Base-by-base conservation (phyloP, 2,888 invertebrate genomes). In the Chrysodeixis includens region DNA sequence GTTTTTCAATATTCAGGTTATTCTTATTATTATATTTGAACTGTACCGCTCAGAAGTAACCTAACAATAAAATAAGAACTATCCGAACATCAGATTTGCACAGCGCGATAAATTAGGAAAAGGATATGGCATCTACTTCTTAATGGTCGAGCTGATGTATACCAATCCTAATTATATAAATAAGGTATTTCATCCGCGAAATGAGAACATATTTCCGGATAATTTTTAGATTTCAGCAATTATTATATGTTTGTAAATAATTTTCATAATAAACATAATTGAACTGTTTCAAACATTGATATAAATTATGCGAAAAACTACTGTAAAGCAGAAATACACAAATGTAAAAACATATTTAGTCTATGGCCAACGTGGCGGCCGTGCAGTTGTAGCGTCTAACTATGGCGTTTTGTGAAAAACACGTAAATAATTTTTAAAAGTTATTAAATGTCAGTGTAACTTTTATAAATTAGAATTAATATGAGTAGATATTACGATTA, bases 401-500 rank as follows among this genome's bases (percentile, higher is more conserved):
- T 84, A 93, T 94, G 93, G 92, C 91, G 90, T 93, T 93, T 90
- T 84, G 86, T 89, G 83, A 84, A 86, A 87, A 85, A 90, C 88
- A 90, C 82, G 82, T 89, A 86, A 91, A 90, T 87, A 83, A 76
- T 88, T 85, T 78, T 79, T 86, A 85, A 85, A 83, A 81, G 86
- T 85, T 81, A 83, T 63, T 89, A 84, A 91, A 88, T 90, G 89
- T 88, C 85, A 87, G 86, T 88, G 86, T 82, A 86, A 80, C 81
- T 87, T 86, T 84, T 84, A 69, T 86, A 86, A 88, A 84, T 86
- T 87, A 86, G 86, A 88, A 79, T 87, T 89, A 93, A 90, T 90
- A 95, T 95, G 95, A 95, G 93, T 90, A 93, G 95, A 91, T 95
- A 95, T 92, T 95, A 93, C 92, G 95, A 95, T 92, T 95, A 93